phyloP scores from a whole-genome alignment of 2,797 vertebrate genomes.

The Oophaga sylvatica region DNA sequence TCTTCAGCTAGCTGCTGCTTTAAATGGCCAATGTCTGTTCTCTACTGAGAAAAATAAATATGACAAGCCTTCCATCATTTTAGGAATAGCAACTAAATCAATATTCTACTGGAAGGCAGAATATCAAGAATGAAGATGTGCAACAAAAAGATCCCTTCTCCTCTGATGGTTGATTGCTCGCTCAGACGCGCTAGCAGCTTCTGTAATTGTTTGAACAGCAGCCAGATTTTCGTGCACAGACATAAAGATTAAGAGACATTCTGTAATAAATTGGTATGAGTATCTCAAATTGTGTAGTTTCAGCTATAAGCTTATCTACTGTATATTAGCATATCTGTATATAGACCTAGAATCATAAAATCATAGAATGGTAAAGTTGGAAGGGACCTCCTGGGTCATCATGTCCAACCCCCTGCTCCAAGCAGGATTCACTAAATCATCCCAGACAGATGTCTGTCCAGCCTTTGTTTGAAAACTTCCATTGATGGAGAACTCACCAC shows the following conservation, averaged over 20 bases:
- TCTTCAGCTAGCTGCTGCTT: background rate
- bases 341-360: background rate
- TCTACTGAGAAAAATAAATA: background rate
- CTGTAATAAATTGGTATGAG: background rate
- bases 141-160: conserved; percentile 10
- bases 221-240: conserved; percentile 1
- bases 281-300: background rate
- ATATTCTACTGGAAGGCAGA: background rate
- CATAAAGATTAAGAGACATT: background rate
- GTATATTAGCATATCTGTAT: background rate
- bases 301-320: background rate
- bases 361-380: too few relatives aligned
- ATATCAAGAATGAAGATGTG: conserved; percentile 9
- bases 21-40: background rate
- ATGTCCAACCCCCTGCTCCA: too few relatives aligned
- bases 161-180: conserved; percentile 2
- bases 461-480: too few relatives aligned
- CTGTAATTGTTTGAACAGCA: conserved; percentile 11
- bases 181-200: conserved; percentile 17
- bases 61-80: conserved; percentile 26
- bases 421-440: too few relatives aligned
- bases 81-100: conserved; percentile 24
- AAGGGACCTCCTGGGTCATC: too few relatives aligned
- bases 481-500: too few relatives aligned
- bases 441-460: too few relatives aligned